These are phyloP conservation scores for Suricata suricatta DNA, from an alignment of 2,113 vertebrate species.

Conservation along the genomic window DNA sequence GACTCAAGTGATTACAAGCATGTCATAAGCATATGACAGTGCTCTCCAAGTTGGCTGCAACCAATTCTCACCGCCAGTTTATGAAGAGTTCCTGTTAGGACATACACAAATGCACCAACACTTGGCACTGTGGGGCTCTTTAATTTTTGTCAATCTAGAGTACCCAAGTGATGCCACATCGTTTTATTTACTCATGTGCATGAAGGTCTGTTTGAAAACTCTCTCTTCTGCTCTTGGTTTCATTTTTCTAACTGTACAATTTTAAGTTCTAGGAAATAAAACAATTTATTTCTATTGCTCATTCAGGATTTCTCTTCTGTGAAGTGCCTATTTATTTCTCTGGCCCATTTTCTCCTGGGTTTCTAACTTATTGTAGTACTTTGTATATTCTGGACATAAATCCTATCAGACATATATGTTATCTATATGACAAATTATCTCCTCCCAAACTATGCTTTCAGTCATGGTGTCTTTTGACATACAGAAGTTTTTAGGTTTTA, in stretches of 20 bases:
- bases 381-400: neutral
- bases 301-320: neutral
- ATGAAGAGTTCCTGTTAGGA: neutral
- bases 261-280: slow-evolving; percentile 1
- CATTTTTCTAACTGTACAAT: neutral
- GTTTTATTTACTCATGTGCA: neutral
- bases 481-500: neutral
- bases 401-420: neutral
- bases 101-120: too few relatives aligned
- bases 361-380: neutral
- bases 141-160: neutral
- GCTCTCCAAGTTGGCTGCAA: neutral
- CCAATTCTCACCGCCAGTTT: neutral
- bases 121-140: neutral
- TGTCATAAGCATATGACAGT: accelerated
- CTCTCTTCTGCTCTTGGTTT: neutral
- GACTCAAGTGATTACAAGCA: neutral
- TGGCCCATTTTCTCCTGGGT: neutral
- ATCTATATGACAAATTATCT: neutral
- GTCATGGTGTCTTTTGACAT: neutral
- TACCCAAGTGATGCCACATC: neutral
- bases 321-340: neutral
- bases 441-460: neutral
- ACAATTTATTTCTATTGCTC: neutral
- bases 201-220: neutral